phyloP scores from a whole-genome alignment of 2,888 invertebrate species.

The Epinotia ramella region DNA sequence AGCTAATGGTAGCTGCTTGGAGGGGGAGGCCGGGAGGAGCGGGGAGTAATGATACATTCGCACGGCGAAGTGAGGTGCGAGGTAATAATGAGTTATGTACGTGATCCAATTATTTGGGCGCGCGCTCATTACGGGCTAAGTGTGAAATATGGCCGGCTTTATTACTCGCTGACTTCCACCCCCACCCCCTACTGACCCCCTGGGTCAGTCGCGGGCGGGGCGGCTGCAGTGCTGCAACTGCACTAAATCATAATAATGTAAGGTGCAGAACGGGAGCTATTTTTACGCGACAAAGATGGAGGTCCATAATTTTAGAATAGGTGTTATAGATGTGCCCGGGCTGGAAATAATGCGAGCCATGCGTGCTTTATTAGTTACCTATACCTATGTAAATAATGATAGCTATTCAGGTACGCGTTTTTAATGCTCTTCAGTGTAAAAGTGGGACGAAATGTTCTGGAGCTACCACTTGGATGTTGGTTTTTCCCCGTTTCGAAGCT shows the following conservation, averaged over 20 bases:
- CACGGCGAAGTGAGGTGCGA: constrained; percentile 79
- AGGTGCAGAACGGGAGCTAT: constrained; percentile 67
- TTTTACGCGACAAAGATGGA: constrained; percentile 45
- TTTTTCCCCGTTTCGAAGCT: no score
- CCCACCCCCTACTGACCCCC: constrained; percentile 34
- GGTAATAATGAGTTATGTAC: constrained; percentile 86
- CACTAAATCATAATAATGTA: constrained; percentile 82
- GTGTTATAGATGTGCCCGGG: neutral
- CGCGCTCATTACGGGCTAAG: constrained; percentile 86
- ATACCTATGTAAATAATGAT: no score
- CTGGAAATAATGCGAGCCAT: neutral
- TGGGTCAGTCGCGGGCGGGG: constrained; percentile 47
- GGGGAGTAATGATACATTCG: constrained; percentile 81
- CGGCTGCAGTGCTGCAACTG: constrained; percentile 77
- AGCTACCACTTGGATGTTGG: no score
- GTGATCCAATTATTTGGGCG: constrained; percentile 86
- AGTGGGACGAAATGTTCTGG: no score
- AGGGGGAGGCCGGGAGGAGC: constrained; percentile 44
- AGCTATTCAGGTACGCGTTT: no score
- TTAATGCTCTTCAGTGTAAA: no score
- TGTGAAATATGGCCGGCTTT: constrained; percentile 85
- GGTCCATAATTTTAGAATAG: constrained; percentile 36
- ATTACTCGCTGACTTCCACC: constrained; percentile 76
- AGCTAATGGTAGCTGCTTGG: constrained; percentile 45
- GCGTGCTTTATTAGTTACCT: no score